Base-by-base conservation (phyloP, 1,140 invertebrate species). In the Manduca sexta region DNA sequence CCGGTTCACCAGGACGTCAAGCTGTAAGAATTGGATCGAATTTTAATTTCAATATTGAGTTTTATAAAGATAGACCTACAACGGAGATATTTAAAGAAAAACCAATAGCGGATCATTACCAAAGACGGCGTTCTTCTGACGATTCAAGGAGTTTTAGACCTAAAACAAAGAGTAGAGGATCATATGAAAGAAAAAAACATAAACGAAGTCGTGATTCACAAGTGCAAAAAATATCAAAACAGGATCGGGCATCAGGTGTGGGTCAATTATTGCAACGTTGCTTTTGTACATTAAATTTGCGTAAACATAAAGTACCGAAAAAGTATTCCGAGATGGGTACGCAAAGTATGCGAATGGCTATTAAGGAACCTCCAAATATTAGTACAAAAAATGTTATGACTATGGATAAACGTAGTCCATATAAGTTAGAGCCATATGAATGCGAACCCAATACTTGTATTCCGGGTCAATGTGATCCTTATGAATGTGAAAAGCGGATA, bases 1-100 rank as follows among this genome's bases (percentile, higher is more conserved):
- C 43, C 15, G 13, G 14, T 18, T 11, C 31, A 12, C 33, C 33
- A 14, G 16, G 37, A 18, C 45, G 50, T 15, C 47, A 59, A 49
- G 50, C 50, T 8, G 59, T 61, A 3, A 33, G 45, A 29, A 37
- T 62, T 39, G 50, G 52, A 31, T 70, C 61, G 12, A 55, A 42
- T 14, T 68, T 68, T 34, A 67, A 56, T 53, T 67, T 67, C 39
- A 50, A 57, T 40, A 54, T 60, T 34, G 53, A 64, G 48, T 64
- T 67, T 55, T 57, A 40, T 31, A 65, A 67, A 62, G 50, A 51
- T 3, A 34, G 18, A 4, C 21, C 4, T 5, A 26, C 21, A 26
- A 5, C 8, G 6, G 34, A 35, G 5, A 14, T n/a, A n/a, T 35
- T 35, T n/a, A 12, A 14, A 3, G 12, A 14, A 3, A 58, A 50